Base-by-base conservation (phyloP, 2,113 vertebrate species). In the Microtus pennsylvanicus region DNA sequence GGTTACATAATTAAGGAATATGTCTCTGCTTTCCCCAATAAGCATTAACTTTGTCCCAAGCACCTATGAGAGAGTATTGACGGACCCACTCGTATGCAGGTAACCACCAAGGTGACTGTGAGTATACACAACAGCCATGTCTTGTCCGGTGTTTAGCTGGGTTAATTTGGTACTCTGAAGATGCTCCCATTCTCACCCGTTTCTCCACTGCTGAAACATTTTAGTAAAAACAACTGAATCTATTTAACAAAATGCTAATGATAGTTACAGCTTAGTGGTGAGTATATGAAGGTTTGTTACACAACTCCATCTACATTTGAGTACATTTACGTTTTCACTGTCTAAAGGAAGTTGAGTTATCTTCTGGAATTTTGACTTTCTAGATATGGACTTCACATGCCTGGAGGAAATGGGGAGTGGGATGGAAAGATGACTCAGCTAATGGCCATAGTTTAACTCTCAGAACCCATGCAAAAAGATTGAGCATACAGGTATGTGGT, bases 311-410 rank as follows among this genome's bases (percentile, higher is more conserved):
- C 65, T 87, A 22, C 24, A 72, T 90, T 77, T 55, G 63, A 58
- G 69, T 47, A n/a, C 70, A 78, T 72, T 77, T 83, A 35, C 72
- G 63, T 90, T 93, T 52, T 75, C 5, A 82, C 76, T n/a, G 58
- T 82, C 10, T 69, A 88, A 92, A 88, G 63, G 3, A 65, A 78
- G 33, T 90, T 67, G 65, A 52, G 6, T 82, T n/a, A 61, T 77
- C 42, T 33, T 24, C 13, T 42, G 87, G 58, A 97, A 82, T 90
- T 94, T 67, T 90, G 35, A 87, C 12, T 94, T 75, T 35, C 35
- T 94, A 14, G 7, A 9, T 45, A 35, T 38, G 38, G 42, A 70
- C 33, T 90, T 93, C 61, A 67, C 16, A 35, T 21, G 33, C n/a
- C 42, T 78, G 7, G 50, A 85, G 78, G 21, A 92, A 94, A 92